phyloP scores from a whole-genome alignment of 2,113 vertebrate species.

The Eretmochelys imbricata region DNA sequence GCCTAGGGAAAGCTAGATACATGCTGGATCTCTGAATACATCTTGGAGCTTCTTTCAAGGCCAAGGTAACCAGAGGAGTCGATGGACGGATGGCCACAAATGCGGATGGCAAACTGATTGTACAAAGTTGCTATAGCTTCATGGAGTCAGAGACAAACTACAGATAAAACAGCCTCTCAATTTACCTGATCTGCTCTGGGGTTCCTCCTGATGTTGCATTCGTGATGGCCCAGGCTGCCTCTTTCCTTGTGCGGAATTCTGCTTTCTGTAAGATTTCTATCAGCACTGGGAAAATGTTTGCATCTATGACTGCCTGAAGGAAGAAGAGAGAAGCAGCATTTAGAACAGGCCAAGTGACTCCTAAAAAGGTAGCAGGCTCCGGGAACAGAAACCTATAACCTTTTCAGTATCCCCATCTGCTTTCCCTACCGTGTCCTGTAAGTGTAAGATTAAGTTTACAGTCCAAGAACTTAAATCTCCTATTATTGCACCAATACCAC shows the following conservation, averaged over 20 bases:
- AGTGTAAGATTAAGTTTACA: rapidly evolving
- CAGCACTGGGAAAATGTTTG: conserved; percentile 97
- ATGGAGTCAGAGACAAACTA: not conserved
- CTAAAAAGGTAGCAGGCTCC: not conserved
- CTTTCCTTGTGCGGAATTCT: conserved; percentile 97
- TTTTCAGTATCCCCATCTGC: not conserved
- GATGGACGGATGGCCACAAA: not conserved
- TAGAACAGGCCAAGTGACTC: rapidly evolving
- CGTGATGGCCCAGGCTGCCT: conserved; percentile 98
- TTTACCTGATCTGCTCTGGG: conserved; percentile 94
- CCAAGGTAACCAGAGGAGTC: not conserved
- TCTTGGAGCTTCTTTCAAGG: not conserved
- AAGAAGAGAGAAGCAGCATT: not conserved
- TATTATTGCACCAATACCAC: rapidly evolving
- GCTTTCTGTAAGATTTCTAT: conserved; percentile 98
- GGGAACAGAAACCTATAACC: not conserved
- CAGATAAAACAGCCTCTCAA: rapidly evolving
- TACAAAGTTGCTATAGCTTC: rapidly evolving
- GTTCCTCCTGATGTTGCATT: conserved; percentile 98
- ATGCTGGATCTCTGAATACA: rapidly evolving
- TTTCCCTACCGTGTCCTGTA: not conserved
- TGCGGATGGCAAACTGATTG: not conserved
- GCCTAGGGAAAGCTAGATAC: not conserved
- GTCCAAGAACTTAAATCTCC: not conserved
- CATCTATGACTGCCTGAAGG: conserved; percentile 93